Conservation (phyloP, 2,888 invertebrate species). For the Elegia similella region DNA sequence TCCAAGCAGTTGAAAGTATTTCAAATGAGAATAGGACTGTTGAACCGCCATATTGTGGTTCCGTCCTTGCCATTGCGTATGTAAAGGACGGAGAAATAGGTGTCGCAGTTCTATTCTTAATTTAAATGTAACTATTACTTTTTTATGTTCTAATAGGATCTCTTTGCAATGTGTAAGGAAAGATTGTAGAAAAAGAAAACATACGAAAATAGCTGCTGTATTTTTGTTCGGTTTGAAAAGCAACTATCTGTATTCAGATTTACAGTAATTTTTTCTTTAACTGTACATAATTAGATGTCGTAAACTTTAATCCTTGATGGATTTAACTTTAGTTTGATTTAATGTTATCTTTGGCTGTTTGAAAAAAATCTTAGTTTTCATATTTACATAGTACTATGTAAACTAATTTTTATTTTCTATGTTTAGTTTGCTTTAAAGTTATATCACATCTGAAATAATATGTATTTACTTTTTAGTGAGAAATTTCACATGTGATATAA, state of each 20-base stretch:
- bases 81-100: no score
- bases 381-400: constrained; percentile 4
- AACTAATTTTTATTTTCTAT: background rate
- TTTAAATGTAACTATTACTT: no score
- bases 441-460: background rate
- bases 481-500: background rate
- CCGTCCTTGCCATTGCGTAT: no score
- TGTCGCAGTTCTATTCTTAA: no score
- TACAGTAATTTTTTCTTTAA: background rate
- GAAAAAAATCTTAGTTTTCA: background rate
- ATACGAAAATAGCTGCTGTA: background rate
- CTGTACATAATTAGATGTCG: background rate
- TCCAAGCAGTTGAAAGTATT: background rate
- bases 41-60: no score
- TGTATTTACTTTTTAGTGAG: background rate
- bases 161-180: background rate
- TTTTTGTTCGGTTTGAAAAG: no score
- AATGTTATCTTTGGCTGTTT: constrained; percentile 4
- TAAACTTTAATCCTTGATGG: background rate
- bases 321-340: background rate
- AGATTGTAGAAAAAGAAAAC: background rate
- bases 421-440: background rate
- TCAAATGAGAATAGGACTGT: background rate
- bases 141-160: background rate
- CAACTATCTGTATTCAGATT: no score